These are phyloP conservation scores for Pocillopora grandis DNA, from an alignment of 92 coral and sea anemone species.

Conservation along the genomic window DNA sequence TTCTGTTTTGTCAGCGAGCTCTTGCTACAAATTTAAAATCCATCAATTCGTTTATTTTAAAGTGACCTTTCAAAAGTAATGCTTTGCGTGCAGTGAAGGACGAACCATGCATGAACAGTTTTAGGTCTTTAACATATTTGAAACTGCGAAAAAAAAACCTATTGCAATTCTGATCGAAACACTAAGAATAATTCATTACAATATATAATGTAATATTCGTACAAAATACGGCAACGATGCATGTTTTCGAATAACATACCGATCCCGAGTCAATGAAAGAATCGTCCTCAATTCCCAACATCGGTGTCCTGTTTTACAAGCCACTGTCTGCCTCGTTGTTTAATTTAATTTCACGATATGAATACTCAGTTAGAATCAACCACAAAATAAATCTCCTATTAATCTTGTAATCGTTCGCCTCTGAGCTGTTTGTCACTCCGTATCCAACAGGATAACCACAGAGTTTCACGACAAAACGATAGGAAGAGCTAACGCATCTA, in stretches of 20 bases:
- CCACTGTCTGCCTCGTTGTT: not conserved
- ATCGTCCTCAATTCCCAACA: slow-evolving; percentile 14
- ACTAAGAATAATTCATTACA: not conserved
- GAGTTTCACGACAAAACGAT: not conserved
- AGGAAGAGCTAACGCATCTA: not conserved
- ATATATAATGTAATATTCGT: not conserved
- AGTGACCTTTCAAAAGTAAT: not conserved
- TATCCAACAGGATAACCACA: not conserved
- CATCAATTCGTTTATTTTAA: not conserved
- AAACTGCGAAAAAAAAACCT: not conserved
- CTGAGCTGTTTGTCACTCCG: not conserved
- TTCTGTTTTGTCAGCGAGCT: not conserved
- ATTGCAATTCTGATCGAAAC: not conserved
- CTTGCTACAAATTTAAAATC: not conserved
- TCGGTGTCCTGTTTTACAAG: not conserved
- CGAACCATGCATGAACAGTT: too few relatives aligned
- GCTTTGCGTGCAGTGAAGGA: too few relatives aligned
- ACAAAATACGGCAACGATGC: not conserved
- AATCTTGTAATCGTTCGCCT: slow-evolving; percentile 12
- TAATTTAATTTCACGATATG: not conserved
- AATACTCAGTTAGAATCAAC: not conserved
- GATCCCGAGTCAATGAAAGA: not conserved
- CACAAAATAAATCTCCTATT: not conserved
- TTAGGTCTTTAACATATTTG: too few relatives aligned
- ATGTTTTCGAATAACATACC: not conserved